Percentiles rank a stretch among this genome's conserved stretches.
These are phyloP conservation scores for Diacarnus erythraeanus DNA, from an alignment of 37 sponge, comb jelly and placozoan species.

Conservation along the genomic window DNA sequence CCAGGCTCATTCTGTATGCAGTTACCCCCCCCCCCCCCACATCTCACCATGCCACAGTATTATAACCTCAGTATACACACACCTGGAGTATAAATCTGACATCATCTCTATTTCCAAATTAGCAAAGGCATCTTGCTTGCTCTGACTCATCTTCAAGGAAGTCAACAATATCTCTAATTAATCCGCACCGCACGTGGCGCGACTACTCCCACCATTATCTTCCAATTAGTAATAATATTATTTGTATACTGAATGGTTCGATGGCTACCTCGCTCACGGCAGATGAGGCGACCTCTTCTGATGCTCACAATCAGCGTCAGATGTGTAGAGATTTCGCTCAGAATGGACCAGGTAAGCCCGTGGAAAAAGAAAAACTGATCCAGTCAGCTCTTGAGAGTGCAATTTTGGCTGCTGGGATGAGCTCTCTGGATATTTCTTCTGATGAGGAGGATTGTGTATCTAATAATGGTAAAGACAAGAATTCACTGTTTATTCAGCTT, in stretches of 20 bases:
- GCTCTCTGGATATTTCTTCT: conserved; percentile 7
- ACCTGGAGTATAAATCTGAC: conserved; percentile 99
- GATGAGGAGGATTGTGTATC: no score
- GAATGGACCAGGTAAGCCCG: not conserved
- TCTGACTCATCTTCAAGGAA: conserved; percentile 26
- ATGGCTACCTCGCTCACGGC: not conserved
- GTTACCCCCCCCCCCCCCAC: no score
- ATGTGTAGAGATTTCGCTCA: not conserved
- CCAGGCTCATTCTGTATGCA: not conserved
- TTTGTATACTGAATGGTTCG: not conserved
- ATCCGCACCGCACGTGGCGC: not conserved
- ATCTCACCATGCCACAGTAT: no score
- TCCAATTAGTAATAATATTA: not conserved
- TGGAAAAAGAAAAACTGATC: not conserved
- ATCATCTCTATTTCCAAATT: conserved; percentile 96
- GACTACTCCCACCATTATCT: not conserved
- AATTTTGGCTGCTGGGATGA: conserved; percentile 22
- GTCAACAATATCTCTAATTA: not conserved
- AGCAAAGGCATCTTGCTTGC: conserved; percentile 56
- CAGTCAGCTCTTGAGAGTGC: conserved; percentile 52
- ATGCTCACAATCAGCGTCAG: not conserved
- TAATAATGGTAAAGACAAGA: not conserved
- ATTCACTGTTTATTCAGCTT: no score
- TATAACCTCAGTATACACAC: not conserved
- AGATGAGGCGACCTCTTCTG: not conserved